Evolutionary conservation across 2,888 invertebrate genomes (phyloP), one percentile per base, ranked within the genome.

Genomic region (Plebejus anna): DNA sequence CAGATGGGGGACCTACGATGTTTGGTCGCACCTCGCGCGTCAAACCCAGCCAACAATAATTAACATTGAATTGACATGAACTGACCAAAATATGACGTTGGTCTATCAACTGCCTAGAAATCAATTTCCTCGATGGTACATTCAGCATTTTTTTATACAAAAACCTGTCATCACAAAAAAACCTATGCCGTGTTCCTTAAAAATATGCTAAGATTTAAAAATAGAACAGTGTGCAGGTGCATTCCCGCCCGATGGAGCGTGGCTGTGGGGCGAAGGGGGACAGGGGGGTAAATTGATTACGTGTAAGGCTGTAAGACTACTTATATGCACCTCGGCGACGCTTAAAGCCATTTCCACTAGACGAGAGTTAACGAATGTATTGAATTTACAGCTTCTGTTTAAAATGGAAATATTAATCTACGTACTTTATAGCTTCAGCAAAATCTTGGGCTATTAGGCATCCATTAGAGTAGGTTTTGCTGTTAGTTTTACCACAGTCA

Each of bases 291-390:
- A 92, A 90, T 87, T 90, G 90, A 91, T 92, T 90, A 91, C 87
- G 84, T 87, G 87, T 89, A 88, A 90, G 90, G 89, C 84, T 88
- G 89, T 90, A 90, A 88, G 85, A 82, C 88, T 90, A 89, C 89
- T 91, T 91, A 91, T 87, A 86, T 88, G 90, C 90, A 86, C 89
- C 90, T 79, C 79, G 81, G 79, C 80, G 82, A 80, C 82, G 84
- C 82, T 87, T 85, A 86, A 82, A 81, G 82, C 84, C 84, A 89
- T 90, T 89, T 89, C 86, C 38, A 59, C 70, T 55, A 42, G 71
- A 71, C 59, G 57, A 32, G 36, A 22, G 66, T 47, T 75, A 75
- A 38, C 73, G 51, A 75, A 75, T 66, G 61, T 66, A 66, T 73
- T 73, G 55, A 51, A 73, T 73, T 73, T 51, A 32, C 22, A 61